phyloP scores from a whole-genome alignment of 1,140 invertebrate species.

The Arctopsyche grandis region DNA sequence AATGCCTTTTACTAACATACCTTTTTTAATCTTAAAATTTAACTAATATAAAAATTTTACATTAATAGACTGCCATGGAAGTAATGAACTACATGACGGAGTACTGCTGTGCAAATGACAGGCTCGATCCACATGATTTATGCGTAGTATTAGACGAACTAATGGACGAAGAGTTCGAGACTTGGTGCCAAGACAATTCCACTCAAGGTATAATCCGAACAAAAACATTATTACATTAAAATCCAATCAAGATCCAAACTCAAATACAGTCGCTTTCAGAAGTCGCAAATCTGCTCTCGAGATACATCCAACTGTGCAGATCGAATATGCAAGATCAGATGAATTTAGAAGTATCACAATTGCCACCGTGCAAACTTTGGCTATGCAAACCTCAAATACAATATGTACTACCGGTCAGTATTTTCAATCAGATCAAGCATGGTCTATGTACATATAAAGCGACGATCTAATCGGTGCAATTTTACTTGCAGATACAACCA shows the following conservation, averaged over 20 bases:
- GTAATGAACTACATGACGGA: slow-evolving; percentile 65
- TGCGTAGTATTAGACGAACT: slow-evolving; percentile 66
- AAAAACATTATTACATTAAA: slow-evolving; percentile 3
- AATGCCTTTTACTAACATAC: background rate
- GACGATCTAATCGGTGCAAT: background rate
- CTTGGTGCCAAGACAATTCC: slow-evolving; percentile 68
- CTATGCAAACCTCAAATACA: slow-evolving; percentile 55
- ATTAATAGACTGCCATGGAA: slow-evolving; percentile 61
- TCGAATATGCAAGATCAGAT: slow-evolving; percentile 60
- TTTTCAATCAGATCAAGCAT: too few relatives aligned
- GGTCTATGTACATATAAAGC: slow-evolving; percentile 17
- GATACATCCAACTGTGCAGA: slow-evolving; percentile 61
- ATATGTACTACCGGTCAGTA: slow-evolving; percentile 50
- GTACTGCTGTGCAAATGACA: slow-evolving; percentile 62
- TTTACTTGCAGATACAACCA: slow-evolving; percentile 44
- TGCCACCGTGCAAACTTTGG: slow-evolving; percentile 61
- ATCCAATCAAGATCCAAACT: background rate
- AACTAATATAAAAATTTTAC: slow-evolving; percentile 1
- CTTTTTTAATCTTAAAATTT: background rate
- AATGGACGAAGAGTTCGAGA: slow-evolving; percentile 69
- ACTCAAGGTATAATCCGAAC: slow-evolving; percentile 58
- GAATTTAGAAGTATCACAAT: slow-evolving; percentile 58
- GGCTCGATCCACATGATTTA: slow-evolving; percentile 63
- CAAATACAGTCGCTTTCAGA: slow-evolving; percentile 56
- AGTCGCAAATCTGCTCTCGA: slow-evolving; percentile 63